Evolutionary conservation across 2,797 vertebrate genomes (phyloP), one percentile per base, ranked within the genome.

Genomic region (Sebastes dallii): DNA sequence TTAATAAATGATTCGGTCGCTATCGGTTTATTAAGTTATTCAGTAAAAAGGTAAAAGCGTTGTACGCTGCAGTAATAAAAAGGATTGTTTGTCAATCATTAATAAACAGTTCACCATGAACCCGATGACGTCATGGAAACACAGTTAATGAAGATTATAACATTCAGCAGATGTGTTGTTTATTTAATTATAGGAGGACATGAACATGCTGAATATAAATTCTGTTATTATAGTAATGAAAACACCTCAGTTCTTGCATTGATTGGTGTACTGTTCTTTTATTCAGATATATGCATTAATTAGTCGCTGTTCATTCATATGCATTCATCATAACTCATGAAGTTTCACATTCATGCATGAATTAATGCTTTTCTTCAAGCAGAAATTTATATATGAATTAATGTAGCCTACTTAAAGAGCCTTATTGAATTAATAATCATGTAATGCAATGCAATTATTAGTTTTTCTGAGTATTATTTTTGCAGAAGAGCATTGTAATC

Each of bases 1-100:
- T 80, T 75, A 74, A 81, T 84, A 52, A 82, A 82, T 88, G 13
- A 77, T 39, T 13, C 34, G n/a, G 32, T 29, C 22, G 11, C 10
- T 66, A 42, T 71, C 56, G 16, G 55, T 52, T 34, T 55, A 66
- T 59, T 11, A 29, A 34, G 24, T 58, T 18, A 11, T 75, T 72
- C 4, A 42, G 46, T 42, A 18, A 56, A 76, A 84, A 84, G 82
- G 58, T 82, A 14, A 27, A 56, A 60, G 8, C 3, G 6, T 0
- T 72, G 16, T 9, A n/a, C 1, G 3, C 27, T 25, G 67, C 56
- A 22, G 25, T 14, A 9, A 34, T 56, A 20, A 46, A 42, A 76
- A 5, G 24, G 27, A 60, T 5, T 13, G 13, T 67, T 54, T 60
- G 14, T 67, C 27, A 56, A 3, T 88, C 65, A 80, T 85, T 76